Evolutionary conservation across 2,888 invertebrate genomes (phyloP), one percentile per base, ranked within the genome.

Genomic region (Exephanes ischioxanthus): DNA sequence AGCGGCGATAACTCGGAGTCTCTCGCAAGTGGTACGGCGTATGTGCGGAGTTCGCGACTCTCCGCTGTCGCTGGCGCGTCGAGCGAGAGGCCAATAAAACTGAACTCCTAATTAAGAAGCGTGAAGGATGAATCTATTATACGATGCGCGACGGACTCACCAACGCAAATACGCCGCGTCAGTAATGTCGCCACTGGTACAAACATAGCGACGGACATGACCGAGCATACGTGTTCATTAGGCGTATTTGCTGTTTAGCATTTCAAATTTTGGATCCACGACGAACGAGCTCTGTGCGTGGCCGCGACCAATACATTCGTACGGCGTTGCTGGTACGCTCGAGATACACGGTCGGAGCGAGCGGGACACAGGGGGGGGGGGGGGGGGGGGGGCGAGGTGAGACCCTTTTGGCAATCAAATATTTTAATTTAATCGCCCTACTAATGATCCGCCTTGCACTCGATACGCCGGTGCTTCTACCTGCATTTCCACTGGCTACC

Each of bases 221-320:
- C 84, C 91, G 89, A 92, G 92, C 93, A 91, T 94, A 94, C 94
- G 93, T 94, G 94, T 94, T 94, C 94, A 94, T 94, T 94, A 94
- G 94, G 92, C 92, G 92, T 93, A 94, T 94, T 94, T 93, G 91
- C 94, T 93, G 91, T 93, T 94, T 94, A 94, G 94, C 94, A 94
- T 94, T 94, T 94, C 93, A 94, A 94, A 94, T 94, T 90, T 92
- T 87, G 84, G 86, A 45, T 86, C 83, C 86, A 83, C 83, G 85
- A 84, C 77, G 84, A 85, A 90, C 91, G 89, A 87, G 89, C 86
- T 76, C 53, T 45, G 37, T 51, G 58, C 76, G 61, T 55, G 58
- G n/a, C 45, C 45, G 14, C 63, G 72, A 33, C 71, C 76, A 67
- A 83, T 83, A 85, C 83, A 83, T 68, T 83, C 80, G 80, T 85